Evolutionary conservation across 2,113 vertebrate genomes (phyloP).

Genomic region (Brevimyrus niger): DNA sequence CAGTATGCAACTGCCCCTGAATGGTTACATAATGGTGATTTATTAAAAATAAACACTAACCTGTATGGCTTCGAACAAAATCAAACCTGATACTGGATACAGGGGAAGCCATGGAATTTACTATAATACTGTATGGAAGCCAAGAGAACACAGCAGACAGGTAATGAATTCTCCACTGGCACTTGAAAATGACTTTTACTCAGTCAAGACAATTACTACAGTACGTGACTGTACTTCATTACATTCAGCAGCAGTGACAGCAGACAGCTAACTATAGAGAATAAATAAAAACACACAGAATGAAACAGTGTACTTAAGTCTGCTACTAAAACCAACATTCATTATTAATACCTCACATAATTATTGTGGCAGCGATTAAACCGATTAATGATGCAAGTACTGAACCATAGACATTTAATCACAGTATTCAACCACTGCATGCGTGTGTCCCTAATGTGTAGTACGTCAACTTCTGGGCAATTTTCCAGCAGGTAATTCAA

Average conservation of each 20-base stretch:
- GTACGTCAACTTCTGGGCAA: background rate
- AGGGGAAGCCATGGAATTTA: background rate
- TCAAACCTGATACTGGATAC: background rate
- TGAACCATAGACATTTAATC: background rate
- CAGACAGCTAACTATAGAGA: background rate
- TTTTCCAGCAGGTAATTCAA: background rate
- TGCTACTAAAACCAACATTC: background rate
- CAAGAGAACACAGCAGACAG: background rate
- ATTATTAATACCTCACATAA: constrained; percentile 1
- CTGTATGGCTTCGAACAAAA: background rate
- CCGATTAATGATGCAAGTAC: background rate
- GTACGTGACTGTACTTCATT: background rate
- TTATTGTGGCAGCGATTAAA: background rate
- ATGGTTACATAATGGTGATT: background rate
- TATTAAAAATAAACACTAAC: background rate
- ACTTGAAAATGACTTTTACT: background rate
- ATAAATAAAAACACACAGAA: background rate
- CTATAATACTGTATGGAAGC: background rate
- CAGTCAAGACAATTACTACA: background rate
- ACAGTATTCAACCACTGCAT: background rate
- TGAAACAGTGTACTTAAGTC: background rate
- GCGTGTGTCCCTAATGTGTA: background rate
- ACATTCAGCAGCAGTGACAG: background rate
- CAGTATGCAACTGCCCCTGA: background rate
- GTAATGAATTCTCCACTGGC: background rate